Evolutionary conservation across 2,113 vertebrate species (phyloP).

Genomic region (Microtus pennsylvanicus): DNA sequence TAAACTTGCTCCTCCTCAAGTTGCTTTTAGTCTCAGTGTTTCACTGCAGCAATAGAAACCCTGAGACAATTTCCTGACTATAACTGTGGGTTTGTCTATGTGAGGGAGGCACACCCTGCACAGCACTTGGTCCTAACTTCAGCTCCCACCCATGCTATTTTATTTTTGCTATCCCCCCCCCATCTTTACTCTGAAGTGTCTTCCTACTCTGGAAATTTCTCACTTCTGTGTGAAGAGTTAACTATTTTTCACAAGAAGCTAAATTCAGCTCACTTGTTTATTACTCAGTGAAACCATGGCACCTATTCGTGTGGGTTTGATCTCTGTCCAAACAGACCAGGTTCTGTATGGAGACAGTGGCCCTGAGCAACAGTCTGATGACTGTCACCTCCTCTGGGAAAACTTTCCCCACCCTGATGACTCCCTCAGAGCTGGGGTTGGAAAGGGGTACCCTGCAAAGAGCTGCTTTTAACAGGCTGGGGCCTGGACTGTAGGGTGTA

Average conservation of each 20-base stretch:
- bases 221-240: background rate
- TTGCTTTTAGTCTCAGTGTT: background rate
- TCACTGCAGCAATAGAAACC: background rate
- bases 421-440: background rate
- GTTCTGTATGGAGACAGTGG: background rate
- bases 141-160: background rate
- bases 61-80: background rate
- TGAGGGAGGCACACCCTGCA: rapidly evolving
- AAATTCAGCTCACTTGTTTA: background rate
- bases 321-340: background rate
- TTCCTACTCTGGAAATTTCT: background rate
- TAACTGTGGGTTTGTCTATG: background rate
- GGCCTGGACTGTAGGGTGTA: background rate
- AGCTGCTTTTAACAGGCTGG: background rate
- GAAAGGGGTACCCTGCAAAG: background rate
- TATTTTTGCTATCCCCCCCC: background rate
- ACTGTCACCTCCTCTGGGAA: background rate
- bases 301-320: background rate
- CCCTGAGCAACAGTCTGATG: background rate
- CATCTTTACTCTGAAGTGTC: background rate
- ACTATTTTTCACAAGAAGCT: background rate
- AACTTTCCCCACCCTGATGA: background rate
- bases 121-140: background rate
- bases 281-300: background rate
- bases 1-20: background rate